Conservation (phyloP, 2,113 vertebrate genomes). For the Trichomycterus rosablanca region DNA sequence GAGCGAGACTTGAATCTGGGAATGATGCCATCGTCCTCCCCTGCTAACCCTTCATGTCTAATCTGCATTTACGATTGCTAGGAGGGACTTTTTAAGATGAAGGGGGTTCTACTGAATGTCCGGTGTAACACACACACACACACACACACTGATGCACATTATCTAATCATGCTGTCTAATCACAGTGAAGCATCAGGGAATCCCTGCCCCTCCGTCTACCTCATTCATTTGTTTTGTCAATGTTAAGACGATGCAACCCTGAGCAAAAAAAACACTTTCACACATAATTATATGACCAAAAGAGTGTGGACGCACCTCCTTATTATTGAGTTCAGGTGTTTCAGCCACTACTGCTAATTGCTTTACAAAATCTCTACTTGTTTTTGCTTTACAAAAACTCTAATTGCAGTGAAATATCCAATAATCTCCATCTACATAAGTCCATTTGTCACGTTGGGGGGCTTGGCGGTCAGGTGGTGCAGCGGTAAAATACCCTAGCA, state of each 20-base stretch:
- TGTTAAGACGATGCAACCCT: slow-evolving; percentile 27
- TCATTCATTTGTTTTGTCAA: slow-evolving; percentile 24
- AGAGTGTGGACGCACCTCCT: no score
- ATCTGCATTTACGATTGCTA: slow-evolving; percentile 56
- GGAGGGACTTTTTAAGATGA: slow-evolving; percentile 55
- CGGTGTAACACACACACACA: slow-evolving; percentile 13
- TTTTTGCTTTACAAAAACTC: no score
- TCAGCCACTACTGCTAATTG: no score
- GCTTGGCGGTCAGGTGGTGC: no score
- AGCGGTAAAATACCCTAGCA: no score
- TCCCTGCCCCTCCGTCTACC: background rate
- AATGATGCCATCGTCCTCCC: slow-evolving; percentile 19
- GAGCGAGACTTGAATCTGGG: slow-evolving; percentile 34
- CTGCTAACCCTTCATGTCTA: slow-evolving; percentile 52
- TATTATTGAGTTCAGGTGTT: no score
- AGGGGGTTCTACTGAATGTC: slow-evolving; percentile 29
- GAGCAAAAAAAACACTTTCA: background rate
- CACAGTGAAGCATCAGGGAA: background rate
- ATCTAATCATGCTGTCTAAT: background rate
- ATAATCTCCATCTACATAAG: no score
- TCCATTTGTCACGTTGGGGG: no score
- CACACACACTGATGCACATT: slow-evolving; percentile 4
- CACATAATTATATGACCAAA: no score
- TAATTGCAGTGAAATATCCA: no score
- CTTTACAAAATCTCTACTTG: no score